These are phyloP conservation scores for Adrianichthys oophorus DNA, from an alignment of 2,797 vertebrate genomes.

Conservation along the genomic window DNA sequence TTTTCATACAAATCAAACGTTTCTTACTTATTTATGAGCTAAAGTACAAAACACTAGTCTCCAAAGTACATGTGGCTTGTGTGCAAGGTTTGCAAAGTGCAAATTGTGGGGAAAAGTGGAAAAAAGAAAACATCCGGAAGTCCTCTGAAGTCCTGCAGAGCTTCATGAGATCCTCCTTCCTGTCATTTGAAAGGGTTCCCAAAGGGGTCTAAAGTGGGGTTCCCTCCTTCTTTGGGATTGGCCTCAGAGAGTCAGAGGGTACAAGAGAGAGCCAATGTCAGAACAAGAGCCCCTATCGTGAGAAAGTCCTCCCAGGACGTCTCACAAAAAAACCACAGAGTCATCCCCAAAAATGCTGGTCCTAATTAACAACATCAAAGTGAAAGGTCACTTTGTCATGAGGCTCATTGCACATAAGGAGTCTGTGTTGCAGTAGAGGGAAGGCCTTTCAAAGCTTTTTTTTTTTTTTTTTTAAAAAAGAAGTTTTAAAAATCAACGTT, in stretches of 20 bases:
- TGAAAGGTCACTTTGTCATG: constrained; percentile 32
- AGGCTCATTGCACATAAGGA: constrained; percentile 23
- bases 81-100: constrained; percentile 16
- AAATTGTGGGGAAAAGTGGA: not conserved
- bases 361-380: constrained; percentile 71
- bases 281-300: constrained; percentile 70
- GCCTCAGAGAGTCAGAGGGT: constrained; percentile 61
- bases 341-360: constrained; percentile 47
- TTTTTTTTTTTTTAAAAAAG: no score
- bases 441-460: no score
- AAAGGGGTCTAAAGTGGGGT: constrained; percentile 51
- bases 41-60: constrained; percentile 17
- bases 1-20: constrained; percentile 14
- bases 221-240: constrained; percentile 52
- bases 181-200: constrained; percentile 64
- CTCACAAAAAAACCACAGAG: constrained; percentile 57
- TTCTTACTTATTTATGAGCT: constrained; percentile 11
- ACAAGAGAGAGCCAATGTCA: constrained; percentile 54
- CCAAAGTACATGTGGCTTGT: constrained; percentile 11
- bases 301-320: constrained; percentile 63
- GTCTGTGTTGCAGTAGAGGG: constrained; percentile 17
- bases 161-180: constrained; percentile 47
- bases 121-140: constrained; percentile 19
- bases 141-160: constrained; percentile 38
- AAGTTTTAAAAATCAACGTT: no score